Conservation (phyloP, 2,797 vertebrate genomes). For the Pterois miles region DNA sequence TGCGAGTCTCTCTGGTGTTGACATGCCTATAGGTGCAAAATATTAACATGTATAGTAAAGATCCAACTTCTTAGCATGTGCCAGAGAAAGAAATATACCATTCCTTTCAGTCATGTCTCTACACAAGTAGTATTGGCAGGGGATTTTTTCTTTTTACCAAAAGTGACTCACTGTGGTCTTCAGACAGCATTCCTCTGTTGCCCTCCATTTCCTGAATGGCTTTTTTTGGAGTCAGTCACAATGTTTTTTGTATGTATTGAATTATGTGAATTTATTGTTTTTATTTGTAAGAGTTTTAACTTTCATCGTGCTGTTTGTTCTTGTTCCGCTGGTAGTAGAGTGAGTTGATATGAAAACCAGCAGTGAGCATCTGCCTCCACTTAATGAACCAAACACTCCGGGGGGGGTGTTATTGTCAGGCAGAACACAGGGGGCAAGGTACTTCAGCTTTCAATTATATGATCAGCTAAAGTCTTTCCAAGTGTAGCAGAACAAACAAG, state of each 20-base stretch:
- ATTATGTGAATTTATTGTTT: constrained; percentile 18
- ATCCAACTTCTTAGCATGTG: neutral
- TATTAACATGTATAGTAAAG: neutral
- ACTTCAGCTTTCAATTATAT: constrained; percentile 2
- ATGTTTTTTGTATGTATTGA: constrained; percentile 22
- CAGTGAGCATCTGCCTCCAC: constrained; percentile 58
- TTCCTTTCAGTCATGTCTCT: constrained; percentile 11
- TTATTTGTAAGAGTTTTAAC: constrained; percentile 31
- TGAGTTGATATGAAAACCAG: constrained; percentile 10
- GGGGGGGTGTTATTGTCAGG: constrained; percentile 8
- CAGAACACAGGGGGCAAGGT: constrained; percentile 1
- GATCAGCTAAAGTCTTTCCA: neutral
- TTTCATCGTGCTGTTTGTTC: constrained; percentile 25
- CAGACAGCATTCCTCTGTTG: constrained; percentile 55
- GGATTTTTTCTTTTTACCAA: constrained; percentile 23
- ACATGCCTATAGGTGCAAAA: neutral
- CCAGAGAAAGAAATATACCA: constrained; percentile 10
- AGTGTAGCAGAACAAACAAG: neutral
- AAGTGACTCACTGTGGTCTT: constrained; percentile 75
- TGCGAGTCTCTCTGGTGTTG: neutral
- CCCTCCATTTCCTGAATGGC: constrained; percentile 47
- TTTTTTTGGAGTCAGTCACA: constrained; percentile 26
- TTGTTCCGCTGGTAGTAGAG: neutral
- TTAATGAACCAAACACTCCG: constrained; percentile 35
- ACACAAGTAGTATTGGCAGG: constrained; percentile 18